These are phyloP conservation scores for Stomatorhinus ivindoensis DNA, from an alignment of 2,113 vertebrate genomes.

Conservation along the genomic window DNA sequence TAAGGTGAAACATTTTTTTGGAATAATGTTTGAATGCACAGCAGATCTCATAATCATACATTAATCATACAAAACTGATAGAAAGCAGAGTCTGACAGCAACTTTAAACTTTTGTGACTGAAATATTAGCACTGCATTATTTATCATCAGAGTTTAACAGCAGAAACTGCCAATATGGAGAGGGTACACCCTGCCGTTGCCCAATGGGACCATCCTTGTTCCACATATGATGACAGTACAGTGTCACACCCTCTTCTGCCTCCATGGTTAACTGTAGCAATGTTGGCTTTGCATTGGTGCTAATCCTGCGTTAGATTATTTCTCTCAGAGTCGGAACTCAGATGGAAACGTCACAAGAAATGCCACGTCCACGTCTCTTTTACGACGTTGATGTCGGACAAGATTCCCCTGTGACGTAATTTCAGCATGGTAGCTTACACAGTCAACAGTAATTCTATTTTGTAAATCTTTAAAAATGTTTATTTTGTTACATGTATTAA, in stretches of 20 bases:
- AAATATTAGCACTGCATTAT: background rate
- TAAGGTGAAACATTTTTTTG: background rate
- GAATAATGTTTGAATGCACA: background rate
- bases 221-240: background rate
- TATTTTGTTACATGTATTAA: too few species aligned
- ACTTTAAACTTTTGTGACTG: background rate
- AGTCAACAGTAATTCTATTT: too few species aligned
- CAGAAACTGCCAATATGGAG: background rate
- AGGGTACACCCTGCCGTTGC: background rate
- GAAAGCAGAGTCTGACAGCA: background rate
- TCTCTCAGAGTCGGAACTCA: too few species aligned
- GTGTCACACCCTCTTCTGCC: background rate
- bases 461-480: too few species aligned
- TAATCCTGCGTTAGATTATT: background rate
- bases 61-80: background rate
- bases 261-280: background rate
- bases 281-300: background rate
- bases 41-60: background rate
- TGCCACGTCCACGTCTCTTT: too few species aligned
- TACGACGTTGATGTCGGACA: too few species aligned
- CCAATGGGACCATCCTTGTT: background rate
- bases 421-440: too few species aligned
- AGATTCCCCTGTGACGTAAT: too few species aligned
- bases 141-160: background rate
- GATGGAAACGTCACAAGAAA: too few species aligned